Percentiles rank a stretch among this genome's conserved stretches.
Evolutionary conservation across 2,797 vertebrate species (phyloP).

Genomic region (Bradypodion ventrale): DNA sequence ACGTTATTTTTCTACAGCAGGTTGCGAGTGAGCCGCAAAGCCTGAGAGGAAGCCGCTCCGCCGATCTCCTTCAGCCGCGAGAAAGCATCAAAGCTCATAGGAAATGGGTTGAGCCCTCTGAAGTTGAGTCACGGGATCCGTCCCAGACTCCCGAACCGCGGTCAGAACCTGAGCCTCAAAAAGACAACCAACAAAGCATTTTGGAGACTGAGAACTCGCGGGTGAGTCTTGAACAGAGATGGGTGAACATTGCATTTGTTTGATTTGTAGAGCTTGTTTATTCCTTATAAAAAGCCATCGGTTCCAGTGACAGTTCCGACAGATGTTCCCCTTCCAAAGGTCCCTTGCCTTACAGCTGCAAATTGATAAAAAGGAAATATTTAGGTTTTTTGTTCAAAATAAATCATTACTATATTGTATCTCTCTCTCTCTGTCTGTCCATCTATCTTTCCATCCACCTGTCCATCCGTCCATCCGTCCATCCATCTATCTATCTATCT

Average conservation of each 20-base stretch:
- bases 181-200: neutral
- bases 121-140: neutral
- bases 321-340: too few relatives aligned
- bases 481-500: too few relatives aligned
- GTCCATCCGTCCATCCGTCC: too few relatives aligned
- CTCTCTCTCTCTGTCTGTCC: too few relatives aligned
- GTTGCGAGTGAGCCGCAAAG: neutral
- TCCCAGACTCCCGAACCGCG: neutral
- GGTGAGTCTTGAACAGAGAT: neutral
- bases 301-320: too few relatives aligned
- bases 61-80: neutral
- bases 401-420: too few relatives aligned
- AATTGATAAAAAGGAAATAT: neutral
- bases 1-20: neutral
- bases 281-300: too few relatives aligned
- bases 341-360: too few relatives aligned
- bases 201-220: neutral
- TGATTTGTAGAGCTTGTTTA: too few relatives aligned
- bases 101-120: neutral
- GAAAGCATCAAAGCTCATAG: slow-evolving; percentile 28
- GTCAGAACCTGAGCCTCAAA: neutral
- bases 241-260: too few relatives aligned
- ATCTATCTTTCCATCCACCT: too few relatives aligned
- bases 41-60: neutral
- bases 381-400: too few relatives aligned